Evolutionary conservation across 2,888 invertebrate species (phyloP), one percentile per base, ranked within the genome.

Genomic region (Meliscaeva auricollis): DNA sequence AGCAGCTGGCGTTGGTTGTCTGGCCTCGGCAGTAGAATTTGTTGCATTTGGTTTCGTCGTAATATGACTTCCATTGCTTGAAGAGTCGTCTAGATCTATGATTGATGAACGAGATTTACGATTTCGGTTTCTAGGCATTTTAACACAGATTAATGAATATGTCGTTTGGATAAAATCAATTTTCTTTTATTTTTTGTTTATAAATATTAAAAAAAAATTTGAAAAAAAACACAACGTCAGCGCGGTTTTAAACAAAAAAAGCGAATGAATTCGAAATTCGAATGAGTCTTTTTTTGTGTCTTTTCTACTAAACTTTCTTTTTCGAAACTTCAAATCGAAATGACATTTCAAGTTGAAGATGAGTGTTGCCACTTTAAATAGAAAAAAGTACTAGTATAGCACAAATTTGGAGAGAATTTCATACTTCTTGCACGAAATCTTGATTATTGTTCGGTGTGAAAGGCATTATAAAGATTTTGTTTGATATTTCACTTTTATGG

Each of bases 271-370:
- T 20, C 26, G 7, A 38, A 41, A 22, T n/a, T 22, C 35, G 3
- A 41, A 15, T 15, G 2, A n/a, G 38, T 38, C 9, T 38, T 38
- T 38, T 9, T 38, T 38, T 3, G 7, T 9, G 0, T 38, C 9
- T 9, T 9, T 11, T 38, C 38, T 3, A 38, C 13, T n/a, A n/a
- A 3, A 20, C 20, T 35, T 35, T 32, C 17, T 35, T 56, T 32
- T 56, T 38, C 35, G 60, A 41, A 60, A 58, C 13, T 58, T 58
- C 8, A 60, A 41, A 41, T 7, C 3, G 9, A 56, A 35, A 56
- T 20, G 56, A 35, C 35, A 56, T 13, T 4, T 35, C n/a, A n/a
- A n/a, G n/a, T 56, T 56, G 54, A 35, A 35, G 15, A n/a, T 17
- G n/a, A 32, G 32, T 3, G 15, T 0, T 32, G 17, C 54, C 32